A percentile compares a stretch with the other conserved stretches of the same genome.
phyloP scores from a whole-genome alignment of 2,113 vertebrate species.

The Myxocyprinus asiaticus region DNA sequence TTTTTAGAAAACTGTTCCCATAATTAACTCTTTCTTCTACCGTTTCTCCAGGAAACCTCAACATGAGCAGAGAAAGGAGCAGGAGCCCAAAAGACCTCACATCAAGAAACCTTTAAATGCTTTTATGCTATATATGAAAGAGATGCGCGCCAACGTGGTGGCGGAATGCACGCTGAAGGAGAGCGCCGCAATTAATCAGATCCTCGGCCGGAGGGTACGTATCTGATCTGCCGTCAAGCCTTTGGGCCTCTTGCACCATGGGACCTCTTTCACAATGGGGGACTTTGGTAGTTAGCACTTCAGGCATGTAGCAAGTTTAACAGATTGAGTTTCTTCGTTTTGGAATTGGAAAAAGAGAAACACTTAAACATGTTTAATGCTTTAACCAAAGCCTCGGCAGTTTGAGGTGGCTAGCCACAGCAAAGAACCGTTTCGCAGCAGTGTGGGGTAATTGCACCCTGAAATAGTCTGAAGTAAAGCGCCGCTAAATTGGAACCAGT shows the following conservation, averaged over 20 bases:
- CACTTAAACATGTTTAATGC: slow-evolving; percentile 75
- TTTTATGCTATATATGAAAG: slow-evolving; percentile 99
- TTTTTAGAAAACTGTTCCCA: too few relatives aligned
- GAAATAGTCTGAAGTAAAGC: slow-evolving; percentile 75
- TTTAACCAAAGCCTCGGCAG: slow-evolving; percentile 69
- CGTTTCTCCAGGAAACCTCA: slow-evolving; percentile 88
- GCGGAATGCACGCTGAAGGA: slow-evolving; percentile 99
- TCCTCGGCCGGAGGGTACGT: slow-evolving; percentile 94
- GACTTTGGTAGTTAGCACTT: neutral
- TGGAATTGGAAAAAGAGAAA: slow-evolving; percentile 61
- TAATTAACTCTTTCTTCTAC: slow-evolving; percentile 4
- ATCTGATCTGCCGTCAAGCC: neutral
- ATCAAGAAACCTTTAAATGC: slow-evolving; percentile 99
- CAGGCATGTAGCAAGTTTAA: neutral
- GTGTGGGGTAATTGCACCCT: slow-evolving; percentile 73
- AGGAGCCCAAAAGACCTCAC: slow-evolving; percentile 99
- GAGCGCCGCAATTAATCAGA: slow-evolving; percentile 99
- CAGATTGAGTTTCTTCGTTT: neutral
- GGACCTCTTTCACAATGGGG: too few relatives aligned
- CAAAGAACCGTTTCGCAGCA: slow-evolving; percentile 73
- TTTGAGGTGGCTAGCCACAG: slow-evolving; percentile 75
- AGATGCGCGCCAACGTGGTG: slow-evolving; percentile 98
- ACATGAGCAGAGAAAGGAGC: slow-evolving; percentile 98
- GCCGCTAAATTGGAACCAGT: slow-evolving; percentile 77
- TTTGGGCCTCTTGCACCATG: too few relatives aligned